Conservation (phyloP, 2,113 vertebrate genomes). For the Callipepla squamata region DNA sequence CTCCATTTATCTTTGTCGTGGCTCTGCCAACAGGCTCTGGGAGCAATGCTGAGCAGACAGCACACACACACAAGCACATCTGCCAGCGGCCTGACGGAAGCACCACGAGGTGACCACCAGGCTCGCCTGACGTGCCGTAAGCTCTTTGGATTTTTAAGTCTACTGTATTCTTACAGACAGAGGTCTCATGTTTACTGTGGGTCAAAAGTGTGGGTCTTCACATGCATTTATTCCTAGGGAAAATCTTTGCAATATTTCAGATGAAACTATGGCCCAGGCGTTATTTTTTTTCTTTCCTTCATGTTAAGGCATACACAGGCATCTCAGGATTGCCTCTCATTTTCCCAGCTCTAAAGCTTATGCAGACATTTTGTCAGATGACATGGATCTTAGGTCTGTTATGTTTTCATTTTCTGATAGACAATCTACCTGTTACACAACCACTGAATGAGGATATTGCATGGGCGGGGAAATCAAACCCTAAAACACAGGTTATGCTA, state of each 20-base stretch:
- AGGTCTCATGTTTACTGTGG: neutral
- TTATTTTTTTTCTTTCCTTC: neutral
- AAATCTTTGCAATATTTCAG: neutral
- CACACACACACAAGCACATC: neutral
- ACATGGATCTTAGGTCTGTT: neutral
- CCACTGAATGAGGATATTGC: neutral
- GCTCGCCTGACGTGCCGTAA: neutral
- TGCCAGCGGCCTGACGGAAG: constrained; percentile 15
- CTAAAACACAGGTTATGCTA: neutral
- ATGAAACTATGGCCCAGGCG: neutral
- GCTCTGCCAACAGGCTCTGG: constrained; percentile 32
- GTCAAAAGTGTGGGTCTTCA: neutral
- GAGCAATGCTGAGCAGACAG: neutral
- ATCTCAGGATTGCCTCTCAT: neutral
- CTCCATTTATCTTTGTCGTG: constrained; percentile 20
- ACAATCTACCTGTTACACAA: neutral
- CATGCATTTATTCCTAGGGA: neutral
- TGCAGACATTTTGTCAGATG: neutral
- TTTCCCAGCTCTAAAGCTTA: neutral
- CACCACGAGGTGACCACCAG: neutral
- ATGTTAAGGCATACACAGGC: neutral
- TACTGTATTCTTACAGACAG: neutral
- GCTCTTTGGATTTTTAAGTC: neutral
- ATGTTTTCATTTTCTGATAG: neutral
- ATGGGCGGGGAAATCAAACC: neutral